A percentile compares a stretch with the other conserved stretches of the same genome.
Conservation (phyloP, 2,888 invertebrate genomes). For the Caenorhabditis sulstoni region DNA sequence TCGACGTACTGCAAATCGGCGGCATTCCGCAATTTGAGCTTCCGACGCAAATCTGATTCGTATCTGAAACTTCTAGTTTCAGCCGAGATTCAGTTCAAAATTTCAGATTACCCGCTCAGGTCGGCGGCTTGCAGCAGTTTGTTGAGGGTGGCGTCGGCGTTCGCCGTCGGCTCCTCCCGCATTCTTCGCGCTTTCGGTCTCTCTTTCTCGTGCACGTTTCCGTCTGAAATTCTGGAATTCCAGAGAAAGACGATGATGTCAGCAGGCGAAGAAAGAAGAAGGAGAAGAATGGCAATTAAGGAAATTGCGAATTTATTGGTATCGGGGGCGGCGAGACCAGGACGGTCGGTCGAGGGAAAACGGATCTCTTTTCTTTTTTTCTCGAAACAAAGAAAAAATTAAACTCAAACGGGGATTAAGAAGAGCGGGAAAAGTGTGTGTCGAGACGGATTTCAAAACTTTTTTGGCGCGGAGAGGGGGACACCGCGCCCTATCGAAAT, state of each 20-base stretch:
- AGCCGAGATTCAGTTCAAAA: neutral
- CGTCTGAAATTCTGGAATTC: conserved; percentile 28
- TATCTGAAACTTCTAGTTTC: conserved; percentile 63
- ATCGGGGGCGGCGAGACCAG: neutral
- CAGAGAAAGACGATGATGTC: neutral
- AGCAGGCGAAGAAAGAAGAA: neutral
- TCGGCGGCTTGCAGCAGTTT: conserved; percentile 68
- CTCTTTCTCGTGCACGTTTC: neutral
- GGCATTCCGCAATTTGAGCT: conserved; percentile 77
- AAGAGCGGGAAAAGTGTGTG: neutral
- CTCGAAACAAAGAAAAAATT: neutral
- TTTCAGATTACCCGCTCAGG: conserved; percentile 55
- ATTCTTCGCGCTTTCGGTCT: conserved; percentile 15
- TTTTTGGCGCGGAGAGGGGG: conserved; percentile 1
- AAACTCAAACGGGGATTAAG: neutral
- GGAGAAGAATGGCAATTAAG: neutral
- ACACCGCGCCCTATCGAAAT: conserved; percentile 27
- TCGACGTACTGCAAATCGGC: conserved; percentile 86
- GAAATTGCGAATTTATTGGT: neutral
- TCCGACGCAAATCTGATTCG: conserved; percentile 69
- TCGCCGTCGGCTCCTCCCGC: conserved; percentile 51
- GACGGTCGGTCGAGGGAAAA: neutral
- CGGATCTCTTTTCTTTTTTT: neutral
- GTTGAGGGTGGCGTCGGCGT: conserved; percentile 60
- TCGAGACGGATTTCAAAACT: conserved; percentile 27